Percentiles rank a stretch among this genome's conserved stretches.
Evolutionary conservation across 2,113 vertebrate species (phyloP).

Genomic region (Campylorhamphus procurvoides): DNA sequence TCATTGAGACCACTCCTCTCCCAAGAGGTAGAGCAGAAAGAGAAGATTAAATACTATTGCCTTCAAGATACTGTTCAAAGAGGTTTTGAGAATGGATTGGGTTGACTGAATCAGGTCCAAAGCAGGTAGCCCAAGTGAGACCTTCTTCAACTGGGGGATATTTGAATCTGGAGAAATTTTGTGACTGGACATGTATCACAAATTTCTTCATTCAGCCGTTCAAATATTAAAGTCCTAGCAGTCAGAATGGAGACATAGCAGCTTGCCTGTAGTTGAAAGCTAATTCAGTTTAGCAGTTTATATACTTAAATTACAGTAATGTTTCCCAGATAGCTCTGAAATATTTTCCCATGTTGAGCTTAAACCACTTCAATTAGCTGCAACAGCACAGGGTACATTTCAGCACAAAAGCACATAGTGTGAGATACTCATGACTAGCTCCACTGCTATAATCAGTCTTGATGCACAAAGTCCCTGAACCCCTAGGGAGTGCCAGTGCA

Average conservation of each 20-base stretch:
- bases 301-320: neutral
- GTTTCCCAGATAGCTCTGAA: neutral
- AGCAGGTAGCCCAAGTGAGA: neutral
- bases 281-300: neutral
- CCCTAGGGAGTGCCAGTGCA: neutral
- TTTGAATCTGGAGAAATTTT: neutral
- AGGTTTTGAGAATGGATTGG: neutral
- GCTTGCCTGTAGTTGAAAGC: neutral
- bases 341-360: neutral
- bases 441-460: neutral
- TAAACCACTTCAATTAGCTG: neutral
- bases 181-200: neutral
- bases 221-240: neutral
- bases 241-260: neutral
- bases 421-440: neutral
- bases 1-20: neutral
- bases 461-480: neutral
- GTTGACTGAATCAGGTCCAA: neutral
- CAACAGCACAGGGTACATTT: neutral
- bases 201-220: neutral
- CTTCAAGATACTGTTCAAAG: neutral
- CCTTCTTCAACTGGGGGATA: neutral
- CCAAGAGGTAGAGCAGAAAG: neutral
- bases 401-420: accelerated
- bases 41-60: neutral